Evolutionary conservation across 2,888 invertebrate genomes (phyloP).

Genomic region (Cheilosia scutellata): DNA sequence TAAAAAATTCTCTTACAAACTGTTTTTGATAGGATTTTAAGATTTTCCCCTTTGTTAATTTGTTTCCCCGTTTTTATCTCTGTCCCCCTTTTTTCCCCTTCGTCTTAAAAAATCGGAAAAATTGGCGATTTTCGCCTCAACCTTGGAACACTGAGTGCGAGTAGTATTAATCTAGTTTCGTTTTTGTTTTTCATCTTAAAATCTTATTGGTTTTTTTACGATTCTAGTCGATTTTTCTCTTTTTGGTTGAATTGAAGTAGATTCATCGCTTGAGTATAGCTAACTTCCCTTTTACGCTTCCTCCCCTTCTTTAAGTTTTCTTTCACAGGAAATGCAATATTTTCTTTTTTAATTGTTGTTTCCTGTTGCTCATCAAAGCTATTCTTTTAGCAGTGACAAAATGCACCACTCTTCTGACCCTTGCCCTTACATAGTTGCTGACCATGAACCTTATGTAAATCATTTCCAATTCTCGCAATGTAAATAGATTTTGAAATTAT

Average conservation of each 20-base stretch:
- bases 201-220: conserved; percentile 10
- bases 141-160: too few species aligned
- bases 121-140: too few species aligned
- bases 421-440: conserved; percentile 24
- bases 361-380: neutral
- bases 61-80: too few species aligned
- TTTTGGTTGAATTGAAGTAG: neutral
- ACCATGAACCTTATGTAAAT: conserved; percentile 26
- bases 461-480: conserved; percentile 10
- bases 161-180: too few species aligned
- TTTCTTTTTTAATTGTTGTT: neutral
- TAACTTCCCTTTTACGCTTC: neutral
- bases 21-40: too few species aligned
- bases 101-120: too few species aligned
- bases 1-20: too few species aligned
- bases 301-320: neutral
- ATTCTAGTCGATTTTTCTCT: conserved; percentile 14
- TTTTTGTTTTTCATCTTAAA: conserved; percentile 1
- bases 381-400: conserved; percentile 4
- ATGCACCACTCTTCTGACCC: neutral
- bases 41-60: too few species aligned
- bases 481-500: too few species aligned
- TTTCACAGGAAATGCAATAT: neutral
- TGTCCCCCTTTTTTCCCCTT: too few species aligned
- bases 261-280: neutral